Evolutionary conservation across 92 coral and sea anemone genomes (phyloP).

Genomic region (Paramuricea clavata): DNA sequence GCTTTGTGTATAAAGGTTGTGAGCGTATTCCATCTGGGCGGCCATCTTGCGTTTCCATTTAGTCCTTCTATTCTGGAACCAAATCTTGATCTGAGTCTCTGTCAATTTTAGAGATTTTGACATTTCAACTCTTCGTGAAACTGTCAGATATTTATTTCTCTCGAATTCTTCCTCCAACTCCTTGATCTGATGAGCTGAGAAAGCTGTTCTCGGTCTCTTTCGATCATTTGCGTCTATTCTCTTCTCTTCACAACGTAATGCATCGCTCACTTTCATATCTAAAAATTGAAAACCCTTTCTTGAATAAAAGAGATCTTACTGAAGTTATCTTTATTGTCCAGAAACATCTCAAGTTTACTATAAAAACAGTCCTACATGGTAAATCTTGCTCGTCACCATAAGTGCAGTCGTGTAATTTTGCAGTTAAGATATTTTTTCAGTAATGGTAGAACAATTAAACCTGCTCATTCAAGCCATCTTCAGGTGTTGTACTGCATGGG

Average conservation of each 20-base stretch:
- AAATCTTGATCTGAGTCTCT: constrained; percentile 96
- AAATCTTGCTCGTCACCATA: too few relatives aligned
- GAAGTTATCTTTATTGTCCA: not conserved
- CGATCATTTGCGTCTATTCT: constrained; percentile 34
- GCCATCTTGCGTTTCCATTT: constrained; percentile 98
- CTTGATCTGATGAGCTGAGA: constrained; percentile 95
- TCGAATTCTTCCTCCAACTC: constrained; percentile 92
- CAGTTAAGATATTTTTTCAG: too few relatives aligned
- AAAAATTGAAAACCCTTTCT: not conserved
- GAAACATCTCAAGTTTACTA: not conserved
- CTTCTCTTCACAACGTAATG: constrained; percentile 12
- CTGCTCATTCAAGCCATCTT: too few relatives aligned
- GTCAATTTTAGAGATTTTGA: constrained; percentile 87
- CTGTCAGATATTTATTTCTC: constrained; percentile 91
- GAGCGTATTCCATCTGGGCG: constrained; percentile 91
- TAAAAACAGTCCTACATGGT: too few relatives aligned
- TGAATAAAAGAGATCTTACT: not conserved
- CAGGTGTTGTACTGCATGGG: too few relatives aligned
- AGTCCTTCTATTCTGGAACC: constrained; percentile 98
- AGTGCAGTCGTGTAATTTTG: too few relatives aligned
- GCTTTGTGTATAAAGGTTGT: constrained; percentile 43
- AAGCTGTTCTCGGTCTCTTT: constrained; percentile 95
- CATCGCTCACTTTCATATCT: constrained; percentile 13
- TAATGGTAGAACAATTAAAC: too few relatives aligned
- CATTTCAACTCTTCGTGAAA: constrained; percentile 93